These are phyloP conservation scores for Orientallactaga sibirica DNA, from an alignment of 2,797 vertebrate genomes.

Conservation along the genomic window DNA sequence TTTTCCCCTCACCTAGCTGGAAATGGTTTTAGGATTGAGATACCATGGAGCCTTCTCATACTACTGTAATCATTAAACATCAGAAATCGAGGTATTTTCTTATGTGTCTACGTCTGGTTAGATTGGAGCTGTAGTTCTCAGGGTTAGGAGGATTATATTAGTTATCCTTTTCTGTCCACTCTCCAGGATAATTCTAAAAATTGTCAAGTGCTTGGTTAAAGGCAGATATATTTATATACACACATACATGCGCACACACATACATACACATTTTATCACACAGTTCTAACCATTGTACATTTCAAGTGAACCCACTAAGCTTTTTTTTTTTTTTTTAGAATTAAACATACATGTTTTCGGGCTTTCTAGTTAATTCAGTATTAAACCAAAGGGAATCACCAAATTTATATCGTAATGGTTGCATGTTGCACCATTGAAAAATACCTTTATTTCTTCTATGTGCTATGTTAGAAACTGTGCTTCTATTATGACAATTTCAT, in stretches of 20 bases:
- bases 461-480: not conserved
- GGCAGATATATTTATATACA: not conserved
- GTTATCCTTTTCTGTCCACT: not conserved
- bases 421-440: not conserved
- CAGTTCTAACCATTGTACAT: not conserved
- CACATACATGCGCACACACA: no score
- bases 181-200: not conserved
- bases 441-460: constrained; percentile 23
- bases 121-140: not conserved
- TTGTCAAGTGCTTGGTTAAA: not conserved
- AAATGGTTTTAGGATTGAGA: not conserved
- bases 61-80: not conserved
- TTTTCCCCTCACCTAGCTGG: not conserved
- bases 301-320: not conserved
- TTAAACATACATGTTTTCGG: not conserved
- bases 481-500: constrained; percentile 49
- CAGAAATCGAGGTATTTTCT: not conserved
- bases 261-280: not conserved
- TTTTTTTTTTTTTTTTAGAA: not conserved
- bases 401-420: not conserved
- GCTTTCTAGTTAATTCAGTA: not conserved
- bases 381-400: not conserved
- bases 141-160: not conserved
- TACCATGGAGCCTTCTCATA: not conserved
- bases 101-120: not conserved